A percentile compares a stretch with the other conserved stretches of the same genome.
These are phyloP conservation scores for Jacana jacana DNA, from an alignment of 2,113 vertebrate genomes.

Conservation along the genomic window DNA sequence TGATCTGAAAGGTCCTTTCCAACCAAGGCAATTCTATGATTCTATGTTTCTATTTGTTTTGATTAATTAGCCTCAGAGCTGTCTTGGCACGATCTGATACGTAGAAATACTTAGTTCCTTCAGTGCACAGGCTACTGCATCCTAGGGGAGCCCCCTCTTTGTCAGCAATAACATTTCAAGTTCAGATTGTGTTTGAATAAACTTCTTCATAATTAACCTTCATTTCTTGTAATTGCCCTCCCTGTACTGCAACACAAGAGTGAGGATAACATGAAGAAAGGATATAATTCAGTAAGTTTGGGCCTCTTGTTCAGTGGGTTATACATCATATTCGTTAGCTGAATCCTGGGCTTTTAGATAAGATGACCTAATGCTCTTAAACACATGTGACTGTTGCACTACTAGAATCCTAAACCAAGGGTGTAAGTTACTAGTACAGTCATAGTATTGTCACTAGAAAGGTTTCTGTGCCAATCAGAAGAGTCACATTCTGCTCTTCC, in stretches of 20 bases:
- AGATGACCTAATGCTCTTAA: background rate
- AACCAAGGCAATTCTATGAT: too few species aligned
- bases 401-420: background rate
- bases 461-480: background rate
- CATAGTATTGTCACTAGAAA: background rate
- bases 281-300: background rate
- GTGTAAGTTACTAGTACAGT: background rate
- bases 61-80: constrained; percentile 73
- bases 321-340: background rate
- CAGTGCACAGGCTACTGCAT: background rate
- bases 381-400: background rate
- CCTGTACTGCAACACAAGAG: background rate
- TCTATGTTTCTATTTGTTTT: constrained; percentile 47
- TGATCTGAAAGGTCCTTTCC: too few species aligned
- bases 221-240: background rate
- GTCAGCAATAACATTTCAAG: constrained; percentile 60
- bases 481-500: background rate
- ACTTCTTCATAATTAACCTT: constrained; percentile 22
- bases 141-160: constrained; percentile 34
- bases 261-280: background rate
- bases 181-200: constrained; percentile 27
- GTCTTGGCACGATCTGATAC: constrained; percentile 65
- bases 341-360: background rate
- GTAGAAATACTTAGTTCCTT: constrained; percentile 47
- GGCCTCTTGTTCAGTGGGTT: background rate